Evolutionary conservation across 2,888 invertebrate species (phyloP).

Genomic region (Bugula neritina): DNA sequence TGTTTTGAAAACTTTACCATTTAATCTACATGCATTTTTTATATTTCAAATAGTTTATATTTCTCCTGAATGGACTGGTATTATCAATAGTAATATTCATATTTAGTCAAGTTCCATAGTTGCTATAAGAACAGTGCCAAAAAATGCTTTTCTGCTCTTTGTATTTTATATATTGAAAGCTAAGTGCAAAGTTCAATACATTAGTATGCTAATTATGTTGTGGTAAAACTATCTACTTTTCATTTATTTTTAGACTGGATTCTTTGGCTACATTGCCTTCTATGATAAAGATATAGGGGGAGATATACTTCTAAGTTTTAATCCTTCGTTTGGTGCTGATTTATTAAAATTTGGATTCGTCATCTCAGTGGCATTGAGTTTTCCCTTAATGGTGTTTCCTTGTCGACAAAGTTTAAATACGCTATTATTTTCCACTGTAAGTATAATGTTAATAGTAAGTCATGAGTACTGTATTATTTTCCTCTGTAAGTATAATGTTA

Average conservation of each 20-base stretch:
- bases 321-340: conserved; percentile 71
- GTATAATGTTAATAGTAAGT: conserved; percentile 34
- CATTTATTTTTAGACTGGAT: conserved; percentile 68
- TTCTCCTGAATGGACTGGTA: too few species aligned
- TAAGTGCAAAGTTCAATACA: too few species aligned
- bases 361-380: conserved; percentile 87
- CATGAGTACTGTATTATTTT: background rate
- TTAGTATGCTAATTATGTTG: too few species aligned
- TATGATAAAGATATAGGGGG: conserved; percentile 62
- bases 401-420: conserved; percentile 89
- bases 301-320: conserved; percentile 81
- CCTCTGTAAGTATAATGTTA: conserved; percentile 63
- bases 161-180: too few species aligned
- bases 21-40: too few species aligned
- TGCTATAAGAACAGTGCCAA: too few species aligned
- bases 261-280: conserved; percentile 89
- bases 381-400: conserved; percentile 93
- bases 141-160: too few species aligned
- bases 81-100: too few species aligned
- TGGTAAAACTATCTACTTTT: too few species aligned
- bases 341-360: conserved; percentile 90
- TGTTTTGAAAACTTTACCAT: too few species aligned
- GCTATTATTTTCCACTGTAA: conserved; percentile 75
- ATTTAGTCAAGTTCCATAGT: too few species aligned
- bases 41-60: too few species aligned